phyloP scores from a whole-genome alignment of 1,140 invertebrate species.

The Holcopasites calliopsidis region DNA sequence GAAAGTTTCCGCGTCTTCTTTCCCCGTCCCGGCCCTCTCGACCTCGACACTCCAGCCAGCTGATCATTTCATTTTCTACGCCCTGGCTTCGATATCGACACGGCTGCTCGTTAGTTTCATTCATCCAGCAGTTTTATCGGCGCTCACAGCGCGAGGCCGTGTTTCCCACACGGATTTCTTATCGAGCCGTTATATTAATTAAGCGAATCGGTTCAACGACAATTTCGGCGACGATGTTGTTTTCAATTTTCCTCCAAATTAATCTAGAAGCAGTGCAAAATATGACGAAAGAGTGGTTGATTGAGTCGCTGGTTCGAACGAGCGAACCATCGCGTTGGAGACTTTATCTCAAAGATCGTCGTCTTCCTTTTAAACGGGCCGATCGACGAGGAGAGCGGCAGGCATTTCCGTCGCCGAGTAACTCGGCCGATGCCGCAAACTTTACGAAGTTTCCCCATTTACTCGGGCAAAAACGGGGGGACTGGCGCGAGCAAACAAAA shows the following conservation, averaged over 20 bases:
- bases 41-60: constrained; percentile 31
- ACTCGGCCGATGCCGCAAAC: constrained; percentile 50
- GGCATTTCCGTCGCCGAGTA: constrained; percentile 38
- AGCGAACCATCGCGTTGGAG: not conserved
- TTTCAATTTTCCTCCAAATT: not conserved
- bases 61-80: constrained; percentile 47
- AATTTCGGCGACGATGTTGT: not conserved
- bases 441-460: constrained; percentile 63
- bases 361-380: constrained; percentile 1
- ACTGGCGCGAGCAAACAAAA: constrained; percentile 57
- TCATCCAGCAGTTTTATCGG: not conserved
- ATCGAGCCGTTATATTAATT: too few relatives aligned
- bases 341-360: not conserved
- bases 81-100: constrained; percentile 5
- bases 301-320: too few relatives aligned
- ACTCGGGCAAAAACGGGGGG: constrained; percentile 53
- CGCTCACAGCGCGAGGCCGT: not conserved
- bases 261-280: too few relatives aligned
- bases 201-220: too few relatives aligned
- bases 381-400: constrained; percentile 17
- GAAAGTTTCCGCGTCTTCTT: constrained; percentile 36
- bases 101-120: constrained; percentile 23
- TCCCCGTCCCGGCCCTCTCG: not conserved
- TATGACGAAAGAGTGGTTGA: too few relatives aligned
- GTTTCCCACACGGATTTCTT: not conserved